Evolutionary conservation across 1,140 invertebrate genomes (phyloP).

Genomic region (Condylostylus longicornis): DNA sequence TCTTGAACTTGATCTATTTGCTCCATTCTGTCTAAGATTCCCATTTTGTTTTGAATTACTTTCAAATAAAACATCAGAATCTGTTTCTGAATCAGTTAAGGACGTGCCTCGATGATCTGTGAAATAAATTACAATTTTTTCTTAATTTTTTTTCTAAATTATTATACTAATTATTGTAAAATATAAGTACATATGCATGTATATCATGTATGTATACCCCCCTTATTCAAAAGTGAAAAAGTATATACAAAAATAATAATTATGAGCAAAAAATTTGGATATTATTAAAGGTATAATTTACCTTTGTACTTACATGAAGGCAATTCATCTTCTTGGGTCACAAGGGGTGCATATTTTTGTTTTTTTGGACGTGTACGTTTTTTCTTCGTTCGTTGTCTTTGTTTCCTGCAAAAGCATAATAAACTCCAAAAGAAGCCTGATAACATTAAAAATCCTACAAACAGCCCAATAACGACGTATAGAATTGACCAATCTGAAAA

Average conservation of each 20-base stretch:
- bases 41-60: constrained; percentile 41
- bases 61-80: constrained; percentile 57
- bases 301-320: constrained; percentile 33
- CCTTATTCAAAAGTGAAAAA: not conserved
- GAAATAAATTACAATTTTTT: constrained; percentile 7
- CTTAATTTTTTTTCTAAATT: no score
- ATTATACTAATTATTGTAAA: no score
- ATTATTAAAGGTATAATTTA: not conserved
- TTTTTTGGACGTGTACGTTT: constrained; percentile 32
- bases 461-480: constrained; percentile 63
- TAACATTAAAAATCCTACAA: constrained; percentile 46
- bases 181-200: constrained; percentile 20
- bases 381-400: constrained; percentile 38
- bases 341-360: constrained; percentile 45
- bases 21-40: constrained; percentile 20
- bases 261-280: not conserved
- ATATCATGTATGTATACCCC: constrained; percentile 1
- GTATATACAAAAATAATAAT: no score
- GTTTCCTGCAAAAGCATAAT: constrained; percentile 50
- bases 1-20: constrained; percentile 29
- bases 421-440: constrained; percentile 53
- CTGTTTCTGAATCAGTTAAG: constrained; percentile 56
- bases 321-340: constrained; percentile 39
- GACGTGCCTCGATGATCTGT: constrained; percentile 39
- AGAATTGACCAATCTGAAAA: constrained; percentile 71